These are phyloP conservation scores for Cosmopolites sordidus DNA, from an alignment of 2,888 invertebrate species.

Conservation along the genomic window DNA sequence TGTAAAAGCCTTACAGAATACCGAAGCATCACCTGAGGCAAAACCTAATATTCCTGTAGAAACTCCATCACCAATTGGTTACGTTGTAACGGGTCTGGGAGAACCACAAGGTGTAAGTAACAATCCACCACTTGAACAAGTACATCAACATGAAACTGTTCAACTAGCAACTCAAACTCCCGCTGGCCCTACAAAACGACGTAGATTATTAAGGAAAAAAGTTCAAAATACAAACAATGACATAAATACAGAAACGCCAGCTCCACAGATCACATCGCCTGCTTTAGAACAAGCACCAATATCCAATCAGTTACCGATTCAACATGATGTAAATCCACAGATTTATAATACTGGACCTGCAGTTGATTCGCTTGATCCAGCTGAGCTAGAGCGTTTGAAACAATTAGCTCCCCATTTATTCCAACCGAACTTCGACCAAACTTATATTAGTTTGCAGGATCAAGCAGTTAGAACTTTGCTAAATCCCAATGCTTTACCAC, in stretches of 20 bases:
- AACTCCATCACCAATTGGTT: neutral
- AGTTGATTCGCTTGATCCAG: neutral
- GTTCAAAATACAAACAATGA: neutral
- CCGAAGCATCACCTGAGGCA: too few species aligned
- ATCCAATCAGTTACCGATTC: neutral
- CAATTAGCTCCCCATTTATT: conserved; percentile 16
- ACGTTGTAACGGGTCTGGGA: neutral
- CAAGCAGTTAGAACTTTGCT: conserved; percentile 44
- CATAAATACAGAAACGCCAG: neutral
- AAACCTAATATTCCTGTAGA: too few species aligned
- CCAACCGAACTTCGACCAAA: conserved; percentile 22
- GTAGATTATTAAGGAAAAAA: neutral
- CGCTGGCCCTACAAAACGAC: neutral
- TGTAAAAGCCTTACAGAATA: neutral
- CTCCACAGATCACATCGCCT: neutral
- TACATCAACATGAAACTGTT: conserved; percentile 9
- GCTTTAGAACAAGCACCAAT: neutral
- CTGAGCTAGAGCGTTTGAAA: neutral
- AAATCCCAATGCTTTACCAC: conserved; percentile 41
- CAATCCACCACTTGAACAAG: conserved; percentile 9
- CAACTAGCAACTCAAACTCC: neutral
- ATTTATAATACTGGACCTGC: neutral
- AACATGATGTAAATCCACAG: conserved; percentile 2
- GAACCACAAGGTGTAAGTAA: neutral
- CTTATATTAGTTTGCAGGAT: conserved; percentile 49